Base-by-base conservation (phyloP, 1,140 invertebrate species). In the Drosophila nigromelanica region DNA sequence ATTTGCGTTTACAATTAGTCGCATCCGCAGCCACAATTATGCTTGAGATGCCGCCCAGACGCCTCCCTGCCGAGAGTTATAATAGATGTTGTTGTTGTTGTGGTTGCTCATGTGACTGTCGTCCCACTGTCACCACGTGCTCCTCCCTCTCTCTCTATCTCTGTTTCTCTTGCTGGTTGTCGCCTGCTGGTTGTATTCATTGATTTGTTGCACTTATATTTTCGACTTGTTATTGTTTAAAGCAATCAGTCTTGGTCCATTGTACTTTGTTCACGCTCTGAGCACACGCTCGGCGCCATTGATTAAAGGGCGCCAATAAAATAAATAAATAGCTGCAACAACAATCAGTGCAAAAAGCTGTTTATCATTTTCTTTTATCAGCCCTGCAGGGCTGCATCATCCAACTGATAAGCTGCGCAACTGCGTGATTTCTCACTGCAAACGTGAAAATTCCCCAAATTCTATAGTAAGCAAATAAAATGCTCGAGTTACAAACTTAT, bases 1-100 rank as follows among this genome's bases (percentile, higher is more conserved):
- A 87, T 87, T 87, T 87, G 72, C 72, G 33, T 71, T 89, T 82
- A 80, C 74, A 87, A 87, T 87, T 89, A 87, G 82, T 62, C 64
- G 78, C 83, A 87, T 87, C 82, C 82, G 78, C 27, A 27, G 30
- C 35, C n/a, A 27, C 66, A 83, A 78, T 85, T 85, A 77, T 86
- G 77, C 66, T 77, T 40, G 24, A 45, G 27, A 62, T 55, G 45
- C 39, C 35, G 21, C 5, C 35, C 42, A 42, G 14, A 27, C 27
- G 42, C 52, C 42, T 27, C 35, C 24, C 30, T n/a, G 37, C 12
- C 18, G 33, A 48, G 42, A 10, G 30, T 48, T 48, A 39, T 40
- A 18, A 43, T 62, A 37, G 40, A 18, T 45, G 33, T 39, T 40
- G 15, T 54, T 52, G 14, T 55, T 70, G 15, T 50, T 50, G 18